These are phyloP conservation scores for Varanus salvator DNA, from an alignment of 2,113 vertebrate species.

Conservation along the genomic window DNA sequence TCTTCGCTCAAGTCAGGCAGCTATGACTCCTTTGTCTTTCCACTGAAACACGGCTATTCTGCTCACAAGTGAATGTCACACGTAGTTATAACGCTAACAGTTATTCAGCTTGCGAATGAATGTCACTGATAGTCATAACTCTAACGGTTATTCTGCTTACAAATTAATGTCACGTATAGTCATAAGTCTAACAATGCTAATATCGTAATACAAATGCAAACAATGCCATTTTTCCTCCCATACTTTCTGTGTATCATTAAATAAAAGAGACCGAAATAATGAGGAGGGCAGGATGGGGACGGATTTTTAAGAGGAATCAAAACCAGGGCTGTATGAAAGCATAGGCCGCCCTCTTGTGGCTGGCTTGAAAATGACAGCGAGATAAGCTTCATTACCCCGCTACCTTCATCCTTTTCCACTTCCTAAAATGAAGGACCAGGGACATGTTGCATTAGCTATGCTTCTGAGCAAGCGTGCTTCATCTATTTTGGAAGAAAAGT, in stretches of 20 bases:
- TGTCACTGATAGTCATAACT: neutral
- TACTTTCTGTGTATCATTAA: neutral
- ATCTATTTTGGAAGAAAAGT: neutral
- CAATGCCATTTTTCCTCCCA: neutral
- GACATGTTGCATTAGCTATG: neutral
- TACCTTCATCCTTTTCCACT: neutral
- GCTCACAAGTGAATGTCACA: neutral
- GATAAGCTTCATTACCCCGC: neutral
- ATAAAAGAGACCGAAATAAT: neutral
- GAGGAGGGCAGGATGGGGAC: neutral
- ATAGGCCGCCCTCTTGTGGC: slow-evolving; percentile 76
- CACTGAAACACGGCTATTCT: neutral
- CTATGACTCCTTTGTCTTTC: neutral
- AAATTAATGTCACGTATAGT: neutral
- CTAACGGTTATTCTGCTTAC: neutral
- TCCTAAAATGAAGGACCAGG: neutral
- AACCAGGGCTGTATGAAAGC: slow-evolving; percentile 28
- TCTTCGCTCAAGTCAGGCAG: neutral
- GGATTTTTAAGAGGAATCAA: neutral
- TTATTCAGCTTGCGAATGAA: neutral
- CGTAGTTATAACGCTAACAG: neutral
- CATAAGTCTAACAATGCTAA: neutral
- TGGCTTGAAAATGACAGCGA: slow-evolving; percentile 54
- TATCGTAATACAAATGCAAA: neutral
- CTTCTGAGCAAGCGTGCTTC: neutral